Base-by-base conservation (phyloP, 2,113 vertebrate genomes). In the Psilopogon haemacephalus region DNA sequence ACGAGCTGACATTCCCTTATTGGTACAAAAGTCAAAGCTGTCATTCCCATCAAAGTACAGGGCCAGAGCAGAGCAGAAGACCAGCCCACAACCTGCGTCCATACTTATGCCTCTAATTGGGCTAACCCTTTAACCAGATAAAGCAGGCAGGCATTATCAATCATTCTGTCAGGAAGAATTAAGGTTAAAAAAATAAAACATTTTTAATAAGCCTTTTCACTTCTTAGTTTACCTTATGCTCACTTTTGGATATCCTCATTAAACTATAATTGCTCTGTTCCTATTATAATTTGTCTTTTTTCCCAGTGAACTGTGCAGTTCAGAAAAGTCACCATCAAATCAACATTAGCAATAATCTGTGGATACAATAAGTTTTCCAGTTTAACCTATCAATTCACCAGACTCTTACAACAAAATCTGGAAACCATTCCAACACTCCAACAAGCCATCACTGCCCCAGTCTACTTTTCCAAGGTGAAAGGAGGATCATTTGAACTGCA, bases 101-200 rank as follows among this genome's bases (percentile, higher is more conserved):
- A 33, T 5, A 62, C 16, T 20, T 88, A 24, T 18, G 44, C 55
- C 82, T 73, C 44, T 94, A 70, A 67, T 6, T 14, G 15, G 5
- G 46, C 83, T 95, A 93, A 86, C 71, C 52, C 68, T 89, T 91
- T 77, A 93, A 76, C 44, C 33, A 86, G 35, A 62, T 55, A 67
- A 86, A 52, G 64, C 19, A 83, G 32, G 18, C 15, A 63, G 17
- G 32, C 28, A 68, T 28, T 83, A 82, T 23, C 40, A 89, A 85
- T 37, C 37, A 42, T 70, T 76, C 50, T 69, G 52, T 69, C 30
- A 62, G 62, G 18, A 40, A 58, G 65, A 89, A 37, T 50, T 1
- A 30, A 6, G 3, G 52, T 33, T 14, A 68, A 30, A 65, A 74
- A 42, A 59, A 52, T 4, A 16, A 76, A 16, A 76, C 32, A 16